A percentile compares a stretch with the other conserved stretches of the same genome.
These are phyloP conservation scores for Eugnorisma glareosa DNA, from an alignment of 2,888 invertebrate species.

Conservation along the genomic window DNA sequence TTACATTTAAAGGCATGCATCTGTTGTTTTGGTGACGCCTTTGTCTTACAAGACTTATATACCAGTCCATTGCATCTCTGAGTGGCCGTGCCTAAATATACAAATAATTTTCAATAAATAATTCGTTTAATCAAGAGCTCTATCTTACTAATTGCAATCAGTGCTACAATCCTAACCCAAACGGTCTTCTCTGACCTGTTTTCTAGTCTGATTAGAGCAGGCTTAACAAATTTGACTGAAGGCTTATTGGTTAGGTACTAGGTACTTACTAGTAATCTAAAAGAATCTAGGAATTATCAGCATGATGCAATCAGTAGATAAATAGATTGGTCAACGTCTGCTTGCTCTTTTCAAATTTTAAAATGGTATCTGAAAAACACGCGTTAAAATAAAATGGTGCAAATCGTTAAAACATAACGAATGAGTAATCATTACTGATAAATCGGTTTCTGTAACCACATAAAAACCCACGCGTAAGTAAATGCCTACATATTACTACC, in stretches of 20 bases:
- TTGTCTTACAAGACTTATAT: constrained; percentile 5
- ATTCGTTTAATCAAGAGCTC: constrained; percentile 1
- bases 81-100: constrained; percentile 8
- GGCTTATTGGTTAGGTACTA: constrained; percentile 12
- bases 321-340: constrained; percentile 26
- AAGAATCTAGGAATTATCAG: constrained; percentile 38
- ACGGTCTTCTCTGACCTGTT: constrained; percentile 34
- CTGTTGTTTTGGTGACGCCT: constrained; percentile 25
- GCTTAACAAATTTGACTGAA: background rate
- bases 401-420: constrained; percentile 19
- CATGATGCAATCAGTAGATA: constrained; percentile 43
- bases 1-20: constrained; percentile 40
- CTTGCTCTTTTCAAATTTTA: constrained; percentile 17
- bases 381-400: constrained; percentile 13
- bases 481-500: background rate
- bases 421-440: constrained; percentile 32
- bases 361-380: constrained; percentile 1
- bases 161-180: background rate
- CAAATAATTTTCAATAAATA: background rate
- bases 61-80: background rate
- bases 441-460: constrained; percentile 40
- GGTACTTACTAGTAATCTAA: constrained; percentile 28
- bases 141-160: background rate
- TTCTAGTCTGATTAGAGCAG: constrained; percentile 33
- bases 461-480: constrained; percentile 22